phyloP scores from a whole-genome alignment of 2,113 vertebrate genomes.

The Chelonoidis abingdonii region DNA sequence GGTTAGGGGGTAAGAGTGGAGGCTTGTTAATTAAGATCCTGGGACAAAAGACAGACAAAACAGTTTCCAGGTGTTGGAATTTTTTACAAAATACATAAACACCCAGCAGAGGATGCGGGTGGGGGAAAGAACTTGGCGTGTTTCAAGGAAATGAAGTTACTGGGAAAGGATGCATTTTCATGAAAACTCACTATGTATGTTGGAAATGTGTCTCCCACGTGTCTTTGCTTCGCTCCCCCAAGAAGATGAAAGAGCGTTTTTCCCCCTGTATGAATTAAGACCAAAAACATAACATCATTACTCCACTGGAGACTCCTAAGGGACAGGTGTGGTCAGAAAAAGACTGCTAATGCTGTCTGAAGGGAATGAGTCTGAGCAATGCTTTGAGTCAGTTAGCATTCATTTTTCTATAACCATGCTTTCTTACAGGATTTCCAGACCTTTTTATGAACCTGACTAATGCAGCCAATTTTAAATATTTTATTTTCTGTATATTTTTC shows the following conservation, averaged over 20 bases:
- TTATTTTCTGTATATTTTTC: not conserved
- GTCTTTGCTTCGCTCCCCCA: not conserved
- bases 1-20: conserved; percentile 36
- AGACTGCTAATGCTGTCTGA: conserved; percentile 49
- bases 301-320: conserved; percentile 58
- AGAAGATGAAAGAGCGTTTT: conserved; percentile 60
- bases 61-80: conserved; percentile 28
- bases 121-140: conserved; percentile 18
- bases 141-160: conserved; percentile 61
- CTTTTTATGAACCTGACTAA: not conserved
- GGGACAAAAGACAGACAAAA: conserved; percentile 52
- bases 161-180: conserved; percentile 60
- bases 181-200: conserved; percentile 45
- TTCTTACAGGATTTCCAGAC: conserved; percentile 4
- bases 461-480: not conserved
- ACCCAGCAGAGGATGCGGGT: conserved; percentile 12
- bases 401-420: not conserved
- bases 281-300: conserved; percentile 68
- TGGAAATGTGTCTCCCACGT: conserved; percentile 34
- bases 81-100: conserved; percentile 29
- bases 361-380: conserved; percentile 34
- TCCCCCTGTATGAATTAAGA: conserved; percentile 36
- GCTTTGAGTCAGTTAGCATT: not conserved
- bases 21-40: conserved; percentile 7
- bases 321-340: conserved; percentile 73